Conservation (phyloP, 64 coral and sea anemone species). For the Pachyseris speciosa region DNA sequence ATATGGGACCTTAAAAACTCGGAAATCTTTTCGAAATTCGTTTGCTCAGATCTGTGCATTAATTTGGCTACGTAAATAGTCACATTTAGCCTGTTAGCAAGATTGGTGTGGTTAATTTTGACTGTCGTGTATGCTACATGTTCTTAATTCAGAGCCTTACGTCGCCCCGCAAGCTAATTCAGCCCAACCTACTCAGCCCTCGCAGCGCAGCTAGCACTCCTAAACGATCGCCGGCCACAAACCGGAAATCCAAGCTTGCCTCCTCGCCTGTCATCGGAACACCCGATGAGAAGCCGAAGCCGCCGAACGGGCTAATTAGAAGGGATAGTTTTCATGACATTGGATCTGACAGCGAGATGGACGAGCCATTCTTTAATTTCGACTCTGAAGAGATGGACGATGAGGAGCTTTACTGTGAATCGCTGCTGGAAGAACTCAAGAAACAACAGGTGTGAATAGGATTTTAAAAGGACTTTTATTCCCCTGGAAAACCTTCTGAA, state of each 20-base stretch:
- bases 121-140: neutral
- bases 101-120: too few relatives aligned
- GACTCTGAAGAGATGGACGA: constrained; percentile 81
- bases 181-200: constrained; percentile 56
- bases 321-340: constrained; percentile 85
- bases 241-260: constrained; percentile 37
- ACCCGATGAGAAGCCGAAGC: constrained; percentile 84
- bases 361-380: constrained; percentile 94
- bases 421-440: constrained; percentile 91
- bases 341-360: constrained; percentile 89
- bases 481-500: neutral
- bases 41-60: too few relatives aligned
- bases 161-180: constrained; percentile 63
- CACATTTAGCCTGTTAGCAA: too few relatives aligned
- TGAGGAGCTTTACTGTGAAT: constrained; percentile 89
- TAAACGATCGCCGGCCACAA: constrained; percentile 44
- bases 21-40: too few relatives aligned
- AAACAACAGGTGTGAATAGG: constrained; percentile 78
- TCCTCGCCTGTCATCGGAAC: constrained; percentile 59
- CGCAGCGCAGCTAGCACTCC: constrained; percentile 56
- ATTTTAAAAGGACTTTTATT: neutral
- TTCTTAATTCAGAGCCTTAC: constrained; percentile 59
- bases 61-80: too few relatives aligned
- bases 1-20: too few relatives aligned
- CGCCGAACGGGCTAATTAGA: constrained; percentile 75